Conservation (phyloP, 2,888 invertebrate species). For the Trissonchulus latispiculum region DNA sequence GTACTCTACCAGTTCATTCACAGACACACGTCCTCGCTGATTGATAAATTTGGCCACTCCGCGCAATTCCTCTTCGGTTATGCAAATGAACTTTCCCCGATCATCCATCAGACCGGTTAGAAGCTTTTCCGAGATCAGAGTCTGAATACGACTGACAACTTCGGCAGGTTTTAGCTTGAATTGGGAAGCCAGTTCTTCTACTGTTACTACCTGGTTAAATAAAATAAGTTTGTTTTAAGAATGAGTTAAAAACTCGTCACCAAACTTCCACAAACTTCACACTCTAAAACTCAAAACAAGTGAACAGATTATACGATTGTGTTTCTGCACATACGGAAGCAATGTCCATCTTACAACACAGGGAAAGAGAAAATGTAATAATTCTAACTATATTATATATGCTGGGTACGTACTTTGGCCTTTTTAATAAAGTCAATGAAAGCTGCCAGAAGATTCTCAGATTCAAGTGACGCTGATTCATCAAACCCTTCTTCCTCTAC, state of each 20-base stretch:
- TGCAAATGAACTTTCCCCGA: constrained; percentile 95
- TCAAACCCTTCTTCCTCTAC: constrained; percentile 31
- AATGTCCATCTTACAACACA: no score
- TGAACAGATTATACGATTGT: no score
- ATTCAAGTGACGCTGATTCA: neutral
- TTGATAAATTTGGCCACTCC: constrained; percentile 87
- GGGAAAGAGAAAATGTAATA: no score
- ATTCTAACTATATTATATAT: no score
- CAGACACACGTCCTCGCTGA: constrained; percentile 85
- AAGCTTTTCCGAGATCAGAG: constrained; percentile 66
- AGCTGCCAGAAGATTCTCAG: constrained; percentile 21
- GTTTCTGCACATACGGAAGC: no score
- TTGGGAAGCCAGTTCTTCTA: constrained; percentile 40
- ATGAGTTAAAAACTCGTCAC: no score
- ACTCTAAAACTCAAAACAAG: no score
- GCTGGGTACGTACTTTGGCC: constrained; percentile 32
- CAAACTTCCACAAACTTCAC: no score
- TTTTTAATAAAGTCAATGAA: constrained; percentile 38
- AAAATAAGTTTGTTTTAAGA: no score
- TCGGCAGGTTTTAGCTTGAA: constrained; percentile 43
- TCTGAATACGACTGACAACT: constrained; percentile 60
- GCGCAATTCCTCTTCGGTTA: constrained; percentile 76
- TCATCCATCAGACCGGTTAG: constrained; percentile 96
- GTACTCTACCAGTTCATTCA: constrained; percentile 81
- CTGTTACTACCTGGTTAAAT: constrained; percentile 39